Evolutionary conservation across 1,140 invertebrate genomes (phyloP).

Genomic region (Tribolium madens): DNA sequence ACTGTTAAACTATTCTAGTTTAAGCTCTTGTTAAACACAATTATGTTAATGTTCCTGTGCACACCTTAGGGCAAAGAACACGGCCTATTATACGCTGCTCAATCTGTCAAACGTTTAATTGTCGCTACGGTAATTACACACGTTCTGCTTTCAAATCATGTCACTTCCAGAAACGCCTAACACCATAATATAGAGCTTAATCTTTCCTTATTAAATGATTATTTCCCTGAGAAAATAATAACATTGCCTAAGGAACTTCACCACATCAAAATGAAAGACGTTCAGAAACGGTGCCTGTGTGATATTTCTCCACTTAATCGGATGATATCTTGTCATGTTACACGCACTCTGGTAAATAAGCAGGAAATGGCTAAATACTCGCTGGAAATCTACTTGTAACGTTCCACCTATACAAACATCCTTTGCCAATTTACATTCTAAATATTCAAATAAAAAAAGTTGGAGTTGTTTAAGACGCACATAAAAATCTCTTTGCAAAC

Average conservation of each 20-base stretch:
- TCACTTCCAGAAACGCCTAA: slow-evolving; percentile 6
- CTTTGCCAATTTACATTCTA: slow-evolving; percentile 11
- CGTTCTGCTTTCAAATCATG: slow-evolving; percentile 23
- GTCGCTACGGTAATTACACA: slow-evolving; percentile 17
- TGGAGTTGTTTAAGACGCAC: background rate
- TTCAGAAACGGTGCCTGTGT: background rate
- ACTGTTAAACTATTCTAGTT: background rate
- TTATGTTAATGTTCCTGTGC: slow-evolving; percentile 2
- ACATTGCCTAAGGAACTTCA: slow-evolving; percentile 7
- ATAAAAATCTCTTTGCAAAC: slow-evolving; percentile 18
- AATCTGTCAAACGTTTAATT: slow-evolving; percentile 26
- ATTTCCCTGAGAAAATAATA: slow-evolving; percentile 13
- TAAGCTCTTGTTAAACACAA: background rate
- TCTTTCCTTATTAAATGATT: slow-evolving; percentile 14
- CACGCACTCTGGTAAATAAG: slow-evolving; percentile 20
- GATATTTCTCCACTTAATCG: slow-evolving; percentile 2
- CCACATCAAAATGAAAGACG: slow-evolving; percentile 12
- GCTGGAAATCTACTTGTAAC: slow-evolving; percentile 3
- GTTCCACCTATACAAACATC: background rate
- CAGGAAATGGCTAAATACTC: slow-evolving; percentile 35
- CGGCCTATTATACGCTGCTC: background rate
- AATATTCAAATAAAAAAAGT: slow-evolving; percentile 9
- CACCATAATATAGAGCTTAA: background rate
- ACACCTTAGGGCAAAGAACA: slow-evolving; percentile 10
- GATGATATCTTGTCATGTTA: slow-evolving; percentile 16